Percentiles rank a stretch among this genome's conserved stretches.
Conservation (phyloP, 2,888 invertebrate species). For the Drosophila infuscata region DNA sequence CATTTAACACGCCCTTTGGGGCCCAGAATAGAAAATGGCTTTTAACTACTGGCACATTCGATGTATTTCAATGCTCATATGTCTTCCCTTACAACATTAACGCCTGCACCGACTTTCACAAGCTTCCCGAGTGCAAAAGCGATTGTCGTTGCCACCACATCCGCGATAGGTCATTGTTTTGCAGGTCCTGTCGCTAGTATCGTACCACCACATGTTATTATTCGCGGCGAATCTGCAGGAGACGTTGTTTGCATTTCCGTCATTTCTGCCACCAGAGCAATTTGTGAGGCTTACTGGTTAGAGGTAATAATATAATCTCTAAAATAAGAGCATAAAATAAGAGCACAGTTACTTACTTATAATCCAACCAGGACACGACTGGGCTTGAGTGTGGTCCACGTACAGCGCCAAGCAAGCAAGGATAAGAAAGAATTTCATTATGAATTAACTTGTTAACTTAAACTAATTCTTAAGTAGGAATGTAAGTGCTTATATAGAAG, state of each 20-base stretch:
- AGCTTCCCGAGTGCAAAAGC: slow-evolving; percentile 4
- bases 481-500: slow-evolving; percentile 23
- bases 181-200: neutral
- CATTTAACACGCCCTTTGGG: neutral
- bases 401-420: slow-evolving; percentile 26
- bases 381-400: slow-evolving; percentile 9
- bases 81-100: neutral
- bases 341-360: neutral
- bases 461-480: neutral
- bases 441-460: neutral
- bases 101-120: slow-evolving; percentile 7
- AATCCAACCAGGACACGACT: slow-evolving; percentile 20
- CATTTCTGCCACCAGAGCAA: neutral
- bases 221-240: slow-evolving; percentile 5
- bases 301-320: neutral
- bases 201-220: slow-evolving; percentile 12
- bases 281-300: neutral
- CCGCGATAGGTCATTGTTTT: slow-evolving; percentile 13
- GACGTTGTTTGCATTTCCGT: neutral
- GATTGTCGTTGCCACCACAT: slow-evolving; percentile 28
- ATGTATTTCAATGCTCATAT: neutral
- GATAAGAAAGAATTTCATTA: slow-evolving; percentile 30
- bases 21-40: neutral
- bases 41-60: neutral
- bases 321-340: too few relatives aligned